Evolutionary conservation across 2,113 vertebrate genomes (phyloP).

Genomic region (Pycnonotus jocosus): DNA sequence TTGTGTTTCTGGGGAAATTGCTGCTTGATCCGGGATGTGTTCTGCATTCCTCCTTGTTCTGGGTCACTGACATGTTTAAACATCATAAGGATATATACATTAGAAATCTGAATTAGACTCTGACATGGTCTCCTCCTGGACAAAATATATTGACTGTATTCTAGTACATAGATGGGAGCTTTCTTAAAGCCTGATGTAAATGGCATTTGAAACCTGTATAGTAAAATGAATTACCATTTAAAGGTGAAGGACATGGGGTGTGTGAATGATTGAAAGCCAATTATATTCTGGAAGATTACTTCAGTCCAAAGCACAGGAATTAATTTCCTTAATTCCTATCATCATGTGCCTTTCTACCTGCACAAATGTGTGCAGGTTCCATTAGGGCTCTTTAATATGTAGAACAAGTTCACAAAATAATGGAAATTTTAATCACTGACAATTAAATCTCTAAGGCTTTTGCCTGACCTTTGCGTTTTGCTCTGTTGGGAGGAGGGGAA

Average conservation of each 20-base stretch:
- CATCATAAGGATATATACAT: neutral
- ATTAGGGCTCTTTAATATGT: conserved; percentile 46
- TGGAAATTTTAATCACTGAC: conserved; percentile 63
- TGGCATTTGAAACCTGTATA: neutral
- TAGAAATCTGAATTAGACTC: neutral
- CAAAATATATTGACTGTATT: neutral
- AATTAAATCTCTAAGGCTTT: conserved; percentile 60
- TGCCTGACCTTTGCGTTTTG: conserved; percentile 12
- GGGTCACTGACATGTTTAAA: neutral
- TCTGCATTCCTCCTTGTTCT: neutral
- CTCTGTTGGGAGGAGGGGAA: neutral
- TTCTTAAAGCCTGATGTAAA: neutral
- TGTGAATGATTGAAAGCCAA: conserved; percentile 53
- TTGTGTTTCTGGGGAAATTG: neutral
- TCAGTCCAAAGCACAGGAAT: conserved; percentile 50
- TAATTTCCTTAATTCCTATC: conserved; percentile 61
- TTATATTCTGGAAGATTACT: conserved; percentile 56
- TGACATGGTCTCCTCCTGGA: rapidly evolving
- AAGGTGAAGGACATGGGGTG: conserved; percentile 29
- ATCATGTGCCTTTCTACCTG: conserved; percentile 46
- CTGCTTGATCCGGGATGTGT: neutral
- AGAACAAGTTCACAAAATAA: conserved; percentile 60
- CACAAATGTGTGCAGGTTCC: conserved; percentile 33
- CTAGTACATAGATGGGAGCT: neutral
- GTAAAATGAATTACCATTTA: conserved; percentile 45